Percentiles rank a stretch among this genome's conserved stretches.
These are phyloP conservation scores for Megalopta genalis DNA, from an alignment of 1,140 invertebrate species.

Conservation along the genomic window DNA sequence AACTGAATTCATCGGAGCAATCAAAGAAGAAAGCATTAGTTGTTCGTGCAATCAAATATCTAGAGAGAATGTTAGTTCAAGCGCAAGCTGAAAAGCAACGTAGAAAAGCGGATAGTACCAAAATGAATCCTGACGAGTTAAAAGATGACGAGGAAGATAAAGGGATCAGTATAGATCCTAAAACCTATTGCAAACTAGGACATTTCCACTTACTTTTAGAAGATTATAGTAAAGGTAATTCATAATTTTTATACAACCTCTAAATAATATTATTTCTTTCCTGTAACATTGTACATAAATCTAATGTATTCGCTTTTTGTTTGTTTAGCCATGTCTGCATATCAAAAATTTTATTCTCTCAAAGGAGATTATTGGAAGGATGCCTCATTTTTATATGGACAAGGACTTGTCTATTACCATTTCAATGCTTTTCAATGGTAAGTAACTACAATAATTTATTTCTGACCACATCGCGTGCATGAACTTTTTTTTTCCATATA, in stretches of 20 bases:
- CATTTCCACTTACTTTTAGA: constrained; percentile 95
- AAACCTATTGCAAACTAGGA: constrained; percentile 95
- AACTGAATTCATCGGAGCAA: constrained; percentile 88
- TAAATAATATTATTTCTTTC: constrained; percentile 5
- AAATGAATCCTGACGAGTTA: constrained; percentile 77
- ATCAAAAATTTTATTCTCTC: constrained; percentile 93
- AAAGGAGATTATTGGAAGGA: constrained; percentile 94
- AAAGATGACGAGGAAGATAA: constrained; percentile 81
- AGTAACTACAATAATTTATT: constrained; percentile 79
- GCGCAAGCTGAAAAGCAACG: constrained; percentile 83
- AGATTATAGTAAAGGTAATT: constrained; percentile 93
- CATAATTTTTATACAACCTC: neutral
- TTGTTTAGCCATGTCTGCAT: constrained; percentile 93
- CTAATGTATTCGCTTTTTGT: constrained; percentile 12
- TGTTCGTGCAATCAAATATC: constrained; percentile 90
- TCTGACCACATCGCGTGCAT: neutral
- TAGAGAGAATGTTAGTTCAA: constrained; percentile 91
- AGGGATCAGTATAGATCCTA: constrained; percentile 90
- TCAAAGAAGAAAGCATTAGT: constrained; percentile 88
- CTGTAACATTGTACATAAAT: neutral
- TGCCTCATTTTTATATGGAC: constrained; percentile 93
- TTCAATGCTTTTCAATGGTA: constrained; percentile 97
- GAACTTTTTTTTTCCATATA: neutral
- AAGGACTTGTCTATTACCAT: constrained; percentile 97
- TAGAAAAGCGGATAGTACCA: constrained; percentile 76